Conservation (phyloP, 2,797 vertebrate species). For the Lepilemur septentrionalis region DNA sequence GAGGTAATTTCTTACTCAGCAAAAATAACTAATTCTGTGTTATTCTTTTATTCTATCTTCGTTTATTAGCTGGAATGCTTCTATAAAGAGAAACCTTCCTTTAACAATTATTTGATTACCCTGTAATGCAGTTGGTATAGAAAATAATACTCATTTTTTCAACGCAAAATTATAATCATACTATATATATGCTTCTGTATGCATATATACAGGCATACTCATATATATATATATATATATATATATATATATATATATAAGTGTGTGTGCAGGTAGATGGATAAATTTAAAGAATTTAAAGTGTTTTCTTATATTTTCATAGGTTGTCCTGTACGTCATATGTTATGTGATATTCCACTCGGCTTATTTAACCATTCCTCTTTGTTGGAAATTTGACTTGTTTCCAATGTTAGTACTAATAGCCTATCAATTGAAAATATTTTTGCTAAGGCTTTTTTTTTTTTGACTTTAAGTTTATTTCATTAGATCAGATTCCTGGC, state of each 20-base stretch:
- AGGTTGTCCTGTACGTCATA: neutral
- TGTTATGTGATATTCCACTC: neutral
- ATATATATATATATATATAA: neutral
- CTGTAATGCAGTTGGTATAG: neutral
- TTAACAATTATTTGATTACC: neutral
- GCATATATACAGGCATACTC: no score
- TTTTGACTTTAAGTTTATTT: neutral
- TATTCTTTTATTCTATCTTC: conserved; percentile 2
- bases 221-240: neutral
- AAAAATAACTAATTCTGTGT: neutral
- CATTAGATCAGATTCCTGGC: conserved; percentile 17
- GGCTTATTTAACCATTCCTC: neutral
- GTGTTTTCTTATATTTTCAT: neutral
- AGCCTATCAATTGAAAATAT: conserved; percentile 1
- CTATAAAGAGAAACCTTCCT: conserved; percentile 1
- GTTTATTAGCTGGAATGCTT: neutral
- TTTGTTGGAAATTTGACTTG: neutral
- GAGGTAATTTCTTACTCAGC: neutral
- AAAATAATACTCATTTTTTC: neutral
- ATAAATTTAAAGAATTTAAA: neutral
- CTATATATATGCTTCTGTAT: neutral
- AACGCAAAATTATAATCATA: neutral
- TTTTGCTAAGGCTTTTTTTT: neutral
- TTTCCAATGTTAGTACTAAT: neutral
- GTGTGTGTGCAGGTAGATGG: neutral